A percentile compares a stretch with the other conserved stretches of the same genome.
Evolutionary conservation across 2,888 invertebrate species (phyloP).

Genomic region (Luperina testacea): DNA sequence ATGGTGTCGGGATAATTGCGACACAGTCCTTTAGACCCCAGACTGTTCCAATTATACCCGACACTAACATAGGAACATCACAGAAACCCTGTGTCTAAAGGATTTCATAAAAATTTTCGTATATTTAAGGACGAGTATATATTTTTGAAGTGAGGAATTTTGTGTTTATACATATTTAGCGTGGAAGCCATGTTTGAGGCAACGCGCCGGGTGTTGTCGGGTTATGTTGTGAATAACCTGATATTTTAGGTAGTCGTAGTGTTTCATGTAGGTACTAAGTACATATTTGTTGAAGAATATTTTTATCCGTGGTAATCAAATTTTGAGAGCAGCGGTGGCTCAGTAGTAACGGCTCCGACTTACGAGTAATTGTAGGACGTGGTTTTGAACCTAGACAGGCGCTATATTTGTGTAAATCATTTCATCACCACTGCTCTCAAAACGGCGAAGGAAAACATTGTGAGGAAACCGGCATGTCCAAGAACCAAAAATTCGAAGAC

Average conservation of each 20-base stretch:
- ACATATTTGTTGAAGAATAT: not conserved
- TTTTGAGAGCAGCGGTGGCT: not conserved
- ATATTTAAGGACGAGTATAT: not conserved
- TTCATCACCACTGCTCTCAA: too few relatives aligned
- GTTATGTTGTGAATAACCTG: not conserved
- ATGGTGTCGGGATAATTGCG: slow-evolving; percentile 58
- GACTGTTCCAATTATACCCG: slow-evolving; percentile 57
- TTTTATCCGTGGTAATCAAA: not conserved
- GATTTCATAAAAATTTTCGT: slow-evolving; percentile 44
- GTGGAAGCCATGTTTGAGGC: slow-evolving; percentile 1
- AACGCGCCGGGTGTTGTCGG: not conserved
- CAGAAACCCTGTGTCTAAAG: slow-evolving; percentile 32
- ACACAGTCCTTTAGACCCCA: slow-evolving; percentile 51
- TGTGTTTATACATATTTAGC: slow-evolving; percentile 25
- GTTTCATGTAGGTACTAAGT: not conserved
- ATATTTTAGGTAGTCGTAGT: not conserved
- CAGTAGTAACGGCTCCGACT: not conserved
- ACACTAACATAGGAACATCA: slow-evolving; percentile 36
- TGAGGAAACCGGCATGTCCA: too few relatives aligned
- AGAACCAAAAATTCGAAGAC: too few relatives aligned
- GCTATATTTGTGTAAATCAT: not conserved
- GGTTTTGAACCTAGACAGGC: not conserved
- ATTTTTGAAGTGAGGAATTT: slow-evolving; percentile 33
- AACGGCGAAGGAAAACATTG: not conserved
- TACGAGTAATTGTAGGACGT: not conserved